Evolutionary conservation across 2,888 invertebrate species (phyloP).

Genomic region (Norana najaformis): DNA sequence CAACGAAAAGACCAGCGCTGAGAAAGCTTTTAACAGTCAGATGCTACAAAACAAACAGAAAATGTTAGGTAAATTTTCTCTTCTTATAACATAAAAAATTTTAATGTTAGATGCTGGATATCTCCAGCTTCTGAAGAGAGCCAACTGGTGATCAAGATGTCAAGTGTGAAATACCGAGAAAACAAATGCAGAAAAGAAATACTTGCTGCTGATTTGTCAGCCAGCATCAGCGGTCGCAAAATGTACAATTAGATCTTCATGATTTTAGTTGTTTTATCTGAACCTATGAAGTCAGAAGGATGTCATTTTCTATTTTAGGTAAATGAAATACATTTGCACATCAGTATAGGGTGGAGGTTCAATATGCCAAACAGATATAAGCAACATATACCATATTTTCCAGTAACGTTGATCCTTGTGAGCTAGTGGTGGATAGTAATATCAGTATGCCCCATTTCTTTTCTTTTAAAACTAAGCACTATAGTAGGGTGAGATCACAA

Average conservation of each 20-base stretch:
- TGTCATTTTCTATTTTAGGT: not conserved
- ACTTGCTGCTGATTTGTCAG: not conserved
- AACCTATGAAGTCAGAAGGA: not conserved
- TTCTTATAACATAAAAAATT: not conserved
- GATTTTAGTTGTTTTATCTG: not conserved
- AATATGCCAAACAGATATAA: too few species aligned
- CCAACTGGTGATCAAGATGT: not conserved
- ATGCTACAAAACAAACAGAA: conserved; percentile 5
- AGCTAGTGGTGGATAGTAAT: not conserved
- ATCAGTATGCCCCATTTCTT: not conserved
- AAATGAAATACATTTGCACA: not conserved
- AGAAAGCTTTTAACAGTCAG: not conserved
- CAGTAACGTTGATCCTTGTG: not conserved
- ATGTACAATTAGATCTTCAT: too few species aligned
- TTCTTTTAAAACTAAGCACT: too few species aligned
- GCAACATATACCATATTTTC: too few species aligned
- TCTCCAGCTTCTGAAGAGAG: not conserved
- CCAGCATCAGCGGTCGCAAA: too few species aligned
- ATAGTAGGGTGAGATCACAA: not conserved
- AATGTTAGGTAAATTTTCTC: not conserved
- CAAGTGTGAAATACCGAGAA: not conserved
- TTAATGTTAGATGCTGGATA: not conserved
- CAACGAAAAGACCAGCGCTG: conserved; percentile 22
- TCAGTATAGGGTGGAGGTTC: not conserved
- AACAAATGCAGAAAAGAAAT: not conserved